Evolutionary conservation across 2,113 vertebrate species (phyloP), one percentile per base, ranked within the genome.

Genomic region (Tylochromis polylepis): DNA sequence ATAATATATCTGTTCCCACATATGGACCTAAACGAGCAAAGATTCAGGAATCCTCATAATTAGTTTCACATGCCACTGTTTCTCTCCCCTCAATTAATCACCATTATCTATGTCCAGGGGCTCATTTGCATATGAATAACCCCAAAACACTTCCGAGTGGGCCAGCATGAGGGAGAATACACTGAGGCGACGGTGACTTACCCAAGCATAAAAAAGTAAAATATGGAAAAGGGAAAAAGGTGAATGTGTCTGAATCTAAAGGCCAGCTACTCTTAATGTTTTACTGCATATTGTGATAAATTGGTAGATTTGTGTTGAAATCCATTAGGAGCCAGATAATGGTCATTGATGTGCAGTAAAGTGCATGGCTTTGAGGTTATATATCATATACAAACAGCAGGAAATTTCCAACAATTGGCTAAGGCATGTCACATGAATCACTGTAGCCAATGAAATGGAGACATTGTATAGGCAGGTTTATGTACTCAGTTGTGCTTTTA

Each of bases 101-200:
- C 92, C 87, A 95, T 96, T 95, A 95, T 95, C 93, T 94, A 95
- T 95, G 95, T 96, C 94, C 93, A 93, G 92, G 89, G 92, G 89
- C 92, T 93, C 92, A 95, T 96, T 95, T 96, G 92, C 95, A 96
- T 95, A 93, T 77, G 92, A 96, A 95, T 94, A 93, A 93, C 91
- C 93, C 92, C 93, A 93, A 93, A 95, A 95, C 91, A 91, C 91
- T 93, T 93, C 82, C 20, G 85, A 91, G 87, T 94, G 85, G 91
- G 91, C 89, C 89, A 83, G 83, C 89, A 85, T 88, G 89, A 72
- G 81, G 29, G 85, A 91, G 85, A 88, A 88, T 87, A 84, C 82
- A 88, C 79, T 49, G 70, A 87, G 82, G 86, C 75, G 46, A 67
- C 12, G 20, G 83, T 8, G 58, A 89, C 79, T 89, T 87, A 90